These are phyloP conservation scores for Euzophera pinguis DNA, from an alignment of 2,888 invertebrate species.

Conservation along the genomic window DNA sequence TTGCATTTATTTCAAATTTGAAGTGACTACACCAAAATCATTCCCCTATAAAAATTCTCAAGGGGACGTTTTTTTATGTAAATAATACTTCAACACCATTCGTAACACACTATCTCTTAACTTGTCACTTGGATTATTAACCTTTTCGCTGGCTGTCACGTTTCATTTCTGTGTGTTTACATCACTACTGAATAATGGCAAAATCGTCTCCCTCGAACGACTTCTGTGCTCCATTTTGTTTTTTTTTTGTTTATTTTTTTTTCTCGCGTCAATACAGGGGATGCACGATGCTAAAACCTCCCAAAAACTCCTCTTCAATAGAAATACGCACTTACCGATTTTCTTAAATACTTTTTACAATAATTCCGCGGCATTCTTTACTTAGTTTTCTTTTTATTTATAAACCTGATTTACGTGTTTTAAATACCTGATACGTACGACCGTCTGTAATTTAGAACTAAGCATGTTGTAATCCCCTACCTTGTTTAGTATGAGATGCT, in stretches of 20 bases:
- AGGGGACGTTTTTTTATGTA: slow-evolving; percentile 38
- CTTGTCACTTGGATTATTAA: slow-evolving; percentile 60
- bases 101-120: slow-evolving; percentile 58
- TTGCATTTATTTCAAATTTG: too few relatives aligned
- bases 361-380: slow-evolving; percentile 6
- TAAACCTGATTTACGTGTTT: background rate
- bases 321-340: slow-evolving; percentile 36
- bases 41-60: background rate
- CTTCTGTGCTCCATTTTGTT: slow-evolving; percentile 66
- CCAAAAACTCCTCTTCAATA: slow-evolving; percentile 55
- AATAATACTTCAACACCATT: slow-evolving; percentile 54
- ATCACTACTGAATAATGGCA: slow-evolving; percentile 43
- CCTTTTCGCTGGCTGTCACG: slow-evolving; percentile 68
- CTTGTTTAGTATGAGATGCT: slow-evolving; percentile 32
- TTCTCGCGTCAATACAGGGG: slow-evolving; percentile 75
- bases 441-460: slow-evolving; percentile 31
- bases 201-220: slow-evolving; percentile 75
- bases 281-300: slow-evolving; percentile 77
- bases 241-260: slow-evolving; percentile 48
- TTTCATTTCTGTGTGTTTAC: slow-evolving; percentile 58
- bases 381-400: background rate
- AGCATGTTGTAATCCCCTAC: slow-evolving; percentile 66
- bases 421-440: slow-evolving; percentile 22
- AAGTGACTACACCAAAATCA: background rate
- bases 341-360: slow-evolving; percentile 21